Evolutionary conservation across 2,888 invertebrate genomes (phyloP).

Genomic region (Eretmocerus hayati): DNA sequence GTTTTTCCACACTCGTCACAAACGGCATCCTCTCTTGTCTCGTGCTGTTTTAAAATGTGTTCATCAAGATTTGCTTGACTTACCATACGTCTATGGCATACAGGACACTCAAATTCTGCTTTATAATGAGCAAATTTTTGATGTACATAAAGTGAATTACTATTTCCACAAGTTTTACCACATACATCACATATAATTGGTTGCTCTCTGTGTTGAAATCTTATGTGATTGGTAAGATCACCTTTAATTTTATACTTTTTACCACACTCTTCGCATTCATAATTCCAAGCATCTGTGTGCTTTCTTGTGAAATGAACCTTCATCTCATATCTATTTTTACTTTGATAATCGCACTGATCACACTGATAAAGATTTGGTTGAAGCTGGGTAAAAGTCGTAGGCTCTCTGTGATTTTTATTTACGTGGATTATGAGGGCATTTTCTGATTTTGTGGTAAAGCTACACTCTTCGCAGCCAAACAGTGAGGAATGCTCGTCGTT

Average conservation of each 20-base stretch:
- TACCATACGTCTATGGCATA: slow-evolving; percentile 44
- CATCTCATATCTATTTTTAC: slow-evolving; percentile 36
- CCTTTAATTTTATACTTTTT: slow-evolving; percentile 35
- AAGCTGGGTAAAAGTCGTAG: background rate
- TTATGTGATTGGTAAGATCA: slow-evolving; percentile 30
- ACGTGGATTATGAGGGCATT: slow-evolving; percentile 39
- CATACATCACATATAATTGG: slow-evolving; percentile 34
- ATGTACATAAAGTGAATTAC: slow-evolving; percentile 41
- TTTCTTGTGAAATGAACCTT: slow-evolving; percentile 35
- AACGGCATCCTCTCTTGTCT: slow-evolving; percentile 39
- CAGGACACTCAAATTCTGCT: slow-evolving; percentile 41
- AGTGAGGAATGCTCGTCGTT: slow-evolving; percentile 9
- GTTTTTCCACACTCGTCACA: slow-evolving; percentile 46
- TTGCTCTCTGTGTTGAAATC: slow-evolving; percentile 27
- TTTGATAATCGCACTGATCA: slow-evolving; percentile 34
- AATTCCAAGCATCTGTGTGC: slow-evolving; percentile 31
- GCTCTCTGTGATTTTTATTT: slow-evolving; percentile 34
- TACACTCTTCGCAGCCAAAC: slow-evolving; percentile 38
- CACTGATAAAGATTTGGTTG: slow-evolving; percentile 27
- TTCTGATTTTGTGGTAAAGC: slow-evolving; percentile 37
- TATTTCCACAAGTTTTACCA: slow-evolving; percentile 41
- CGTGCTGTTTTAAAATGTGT: slow-evolving; percentile 41
- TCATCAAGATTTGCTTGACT: slow-evolving; percentile 47
- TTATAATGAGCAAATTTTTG: slow-evolving; percentile 44
- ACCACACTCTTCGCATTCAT: slow-evolving; percentile 31